phyloP scores from a whole-genome alignment of 2,888 invertebrate species.

The Ceraclea dissimilis region DNA sequence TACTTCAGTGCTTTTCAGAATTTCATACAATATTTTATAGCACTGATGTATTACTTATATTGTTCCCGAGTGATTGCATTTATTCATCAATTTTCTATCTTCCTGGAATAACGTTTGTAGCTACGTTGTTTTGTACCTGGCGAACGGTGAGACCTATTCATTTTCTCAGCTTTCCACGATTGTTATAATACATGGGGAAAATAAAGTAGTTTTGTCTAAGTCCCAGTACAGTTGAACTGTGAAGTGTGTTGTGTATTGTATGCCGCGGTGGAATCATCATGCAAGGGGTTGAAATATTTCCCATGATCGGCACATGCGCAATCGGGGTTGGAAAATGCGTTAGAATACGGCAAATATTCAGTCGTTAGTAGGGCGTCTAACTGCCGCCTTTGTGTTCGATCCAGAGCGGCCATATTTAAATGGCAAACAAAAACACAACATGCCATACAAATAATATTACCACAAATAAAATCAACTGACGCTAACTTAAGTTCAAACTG shows the following conservation, averaged over 20 bases:
- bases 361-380: slow-evolving; percentile 16
- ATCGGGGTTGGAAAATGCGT: slow-evolving; percentile 16
- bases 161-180: background rate
- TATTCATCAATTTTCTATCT: too few relatives aligned
- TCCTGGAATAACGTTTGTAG: too few relatives aligned
- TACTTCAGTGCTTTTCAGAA: too few relatives aligned
- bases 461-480: background rate
- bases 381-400: slow-evolving; percentile 9
- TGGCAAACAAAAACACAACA: slow-evolving; percentile 16
- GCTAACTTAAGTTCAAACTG: too few relatives aligned
- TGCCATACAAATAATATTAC: background rate
- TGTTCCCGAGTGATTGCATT: too few relatives aligned
- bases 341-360: slow-evolving; percentile 23
- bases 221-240: too few relatives aligned
- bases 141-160: too few relatives aligned
- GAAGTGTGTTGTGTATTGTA: too few relatives aligned
- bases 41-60: too few relatives aligned
- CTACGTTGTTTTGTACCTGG: too few relatives aligned
- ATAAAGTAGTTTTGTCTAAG: background rate
- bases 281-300: slow-evolving; percentile 15
- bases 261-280: background rate
- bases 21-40: too few relatives aligned
- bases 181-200: background rate
- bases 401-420: slow-evolving; percentile 7
- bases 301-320: slow-evolving; percentile 16